Percentiles rank a stretch among this genome's conserved stretches.
Evolutionary conservation across 2,113 vertebrate species (phyloP).

Genomic region (Crotalus tigris): DNA sequence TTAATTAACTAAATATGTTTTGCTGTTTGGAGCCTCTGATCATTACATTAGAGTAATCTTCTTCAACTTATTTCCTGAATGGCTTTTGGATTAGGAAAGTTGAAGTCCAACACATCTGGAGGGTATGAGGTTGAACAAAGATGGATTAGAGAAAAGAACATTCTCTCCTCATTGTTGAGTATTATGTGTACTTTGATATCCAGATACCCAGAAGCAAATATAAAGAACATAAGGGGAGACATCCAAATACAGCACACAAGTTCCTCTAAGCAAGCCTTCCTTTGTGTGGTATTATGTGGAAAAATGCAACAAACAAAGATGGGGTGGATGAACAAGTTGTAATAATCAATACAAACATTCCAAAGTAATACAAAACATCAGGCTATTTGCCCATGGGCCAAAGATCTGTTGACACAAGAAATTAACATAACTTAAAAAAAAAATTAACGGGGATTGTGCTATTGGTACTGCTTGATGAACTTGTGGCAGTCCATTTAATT

Average conservation of each 20-base stretch:
- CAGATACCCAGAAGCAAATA: background rate
- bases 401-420: background rate
- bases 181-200: background rate
- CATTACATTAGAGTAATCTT: background rate
- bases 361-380: conserved; percentile 8
- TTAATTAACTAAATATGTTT: background rate
- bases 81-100: background rate
- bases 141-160: background rate
- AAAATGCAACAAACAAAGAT: background rate
- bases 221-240: background rate
- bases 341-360: background rate
- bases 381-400: background rate
- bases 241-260: background rate
- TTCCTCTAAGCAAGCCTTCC: background rate
- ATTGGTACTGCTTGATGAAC: background rate
- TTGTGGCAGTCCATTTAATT: background rate
- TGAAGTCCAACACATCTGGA: background rate
- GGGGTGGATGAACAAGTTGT: background rate
- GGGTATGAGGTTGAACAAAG: background rate
- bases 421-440: background rate
- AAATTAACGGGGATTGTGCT: background rate
- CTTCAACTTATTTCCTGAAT: background rate
- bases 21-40: background rate
- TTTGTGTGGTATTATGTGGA: background rate
- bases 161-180: background rate